Percentiles rank a stretch among this genome's conserved stretches.
Evolutionary conservation across 2,888 invertebrate genomes (phyloP).

Genomic region (Mesorhabditis spiculigera): DNA sequence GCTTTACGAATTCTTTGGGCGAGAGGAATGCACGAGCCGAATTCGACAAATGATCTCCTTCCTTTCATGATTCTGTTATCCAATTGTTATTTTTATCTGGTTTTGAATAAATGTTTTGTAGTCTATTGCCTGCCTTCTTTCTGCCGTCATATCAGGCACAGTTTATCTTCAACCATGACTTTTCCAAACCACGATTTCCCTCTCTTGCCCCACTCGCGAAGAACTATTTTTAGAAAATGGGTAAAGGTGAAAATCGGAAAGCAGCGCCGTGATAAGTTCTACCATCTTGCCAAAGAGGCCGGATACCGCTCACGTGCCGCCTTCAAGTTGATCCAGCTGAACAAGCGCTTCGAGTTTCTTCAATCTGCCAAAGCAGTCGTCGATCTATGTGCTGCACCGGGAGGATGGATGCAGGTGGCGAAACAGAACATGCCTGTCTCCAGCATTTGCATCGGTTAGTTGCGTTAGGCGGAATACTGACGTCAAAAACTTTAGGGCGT

Average conservation of each 20-base stretch:
- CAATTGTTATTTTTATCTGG: too few relatives aligned
- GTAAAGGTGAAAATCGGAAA: slow-evolving; percentile 92
- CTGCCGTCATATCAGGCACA: too few relatives aligned
- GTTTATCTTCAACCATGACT: too few relatives aligned
- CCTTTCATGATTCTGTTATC: too few relatives aligned
- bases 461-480: not conserved
- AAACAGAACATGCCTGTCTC: slow-evolving; percentile 87
- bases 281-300: slow-evolving; percentile 95
- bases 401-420: slow-evolving; percentile 77
- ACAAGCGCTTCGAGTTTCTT: slow-evolving; percentile 92
- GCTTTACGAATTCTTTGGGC: slow-evolving; percentile 44
- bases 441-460: slow-evolving; percentile 68
- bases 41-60: slow-evolving; percentile 19
- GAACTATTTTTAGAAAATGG: slow-evolving; percentile 67
- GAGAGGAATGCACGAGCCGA: slow-evolving; percentile 29
- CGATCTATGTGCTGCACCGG: slow-evolving; percentile 94
- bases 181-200: too few relatives aligned
- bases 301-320: slow-evolving; percentile 95
- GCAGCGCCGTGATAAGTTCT: slow-evolving; percentile 95
- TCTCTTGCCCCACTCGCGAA: too few relatives aligned
- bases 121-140: too few relatives aligned
- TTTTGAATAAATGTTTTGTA: too few relatives aligned
- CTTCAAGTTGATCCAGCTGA: slow-evolving; percentile 96
- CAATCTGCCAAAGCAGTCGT: slow-evolving; percentile 92
- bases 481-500: slow-evolving; percentile 68